phyloP scores from a whole-genome alignment of 2,113 vertebrate genomes.

The Meleagris gallopavo region DNA sequence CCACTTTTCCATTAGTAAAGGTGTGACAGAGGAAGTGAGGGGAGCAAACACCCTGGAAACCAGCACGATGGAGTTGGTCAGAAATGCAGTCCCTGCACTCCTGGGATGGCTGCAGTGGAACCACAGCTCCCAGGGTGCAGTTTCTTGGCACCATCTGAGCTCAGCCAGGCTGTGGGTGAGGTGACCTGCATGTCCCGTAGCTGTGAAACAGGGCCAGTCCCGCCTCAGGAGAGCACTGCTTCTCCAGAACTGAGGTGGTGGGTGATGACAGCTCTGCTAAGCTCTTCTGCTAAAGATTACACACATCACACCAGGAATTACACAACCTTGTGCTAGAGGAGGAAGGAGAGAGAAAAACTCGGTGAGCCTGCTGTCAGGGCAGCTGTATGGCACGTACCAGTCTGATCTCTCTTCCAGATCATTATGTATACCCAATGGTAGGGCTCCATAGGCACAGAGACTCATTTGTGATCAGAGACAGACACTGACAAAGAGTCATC shows the following conservation, averaged over 20 bases:
- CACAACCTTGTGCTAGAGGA: not conserved
- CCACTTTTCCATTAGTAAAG: not conserved
- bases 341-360: not conserved
- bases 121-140: not conserved
- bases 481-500: not conserved
- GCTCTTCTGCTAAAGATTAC: constrained; percentile 17
- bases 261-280: constrained; percentile 8
- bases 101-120: not conserved
- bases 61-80: not conserved
- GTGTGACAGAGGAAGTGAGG: not conserved
- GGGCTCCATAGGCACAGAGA: not conserved
- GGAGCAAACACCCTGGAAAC: not conserved
- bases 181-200: not conserved
- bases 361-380: not conserved
- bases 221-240: not conserved
- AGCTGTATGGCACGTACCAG: not conserved
- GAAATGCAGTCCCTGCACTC: not conserved
- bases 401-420: not conserved
- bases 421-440: not conserved
- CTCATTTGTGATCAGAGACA: not conserved
- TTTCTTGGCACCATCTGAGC: not conserved
- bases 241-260: not conserved
- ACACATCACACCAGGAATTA: not conserved
- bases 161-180: not conserved
- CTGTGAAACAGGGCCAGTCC: not conserved